Base-by-base conservation (phyloP, 2,888 invertebrate genomes). In the Brenthis daphne region DNA sequence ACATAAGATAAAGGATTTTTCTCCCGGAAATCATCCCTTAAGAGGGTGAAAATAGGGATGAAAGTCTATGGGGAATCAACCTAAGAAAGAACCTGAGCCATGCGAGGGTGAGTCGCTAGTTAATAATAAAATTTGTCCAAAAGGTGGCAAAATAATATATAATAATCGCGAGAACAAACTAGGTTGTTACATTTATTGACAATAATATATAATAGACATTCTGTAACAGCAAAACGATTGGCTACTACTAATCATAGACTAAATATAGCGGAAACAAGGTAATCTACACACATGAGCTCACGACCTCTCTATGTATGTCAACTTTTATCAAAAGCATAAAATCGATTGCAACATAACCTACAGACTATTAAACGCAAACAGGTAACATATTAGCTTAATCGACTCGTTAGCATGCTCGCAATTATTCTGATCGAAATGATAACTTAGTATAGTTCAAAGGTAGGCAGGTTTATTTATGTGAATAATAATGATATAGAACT, bases 391-490 rank as follows among this genome's bases (percentile, higher is more conserved):
- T 67, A 67, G 55, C 33, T 33, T 61, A 61, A 67, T 67, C 55
- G 67, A 60, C 54, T 67, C 48, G 60, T 67, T 67, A 67, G 47
- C 60, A 50, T 61, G 67, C 55, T 50, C 67, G 60, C 58, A 55
- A 60, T 67, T 67, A 57, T 60, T 66, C 43, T 61, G 60, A 67
- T 60, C 60, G 60, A 55, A 67, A 67, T 61, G 33, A 61, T 67
- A 67, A 67, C 47, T 48, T 54, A 47, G 14, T n/a, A 6, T 60
- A 29, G 48, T 60, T 24, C 58, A 29, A 60, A 60, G 48, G 58
- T 60, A 24, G 48, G n/a, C 48, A 48, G n/a, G 48, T 58, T 11
- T 60, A 48, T 60, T 60, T 60, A 14, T 48, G 48, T 29, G 14
- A n/a, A 60, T 48, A 48, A 13, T 47, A 3, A 29, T n/a, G 29